Percentiles rank a stretch among this genome's conserved stretches.
Evolutionary conservation across 2,888 invertebrate genomes (phyloP).

Genomic region (Tetragonula carbonaria): DNA sequence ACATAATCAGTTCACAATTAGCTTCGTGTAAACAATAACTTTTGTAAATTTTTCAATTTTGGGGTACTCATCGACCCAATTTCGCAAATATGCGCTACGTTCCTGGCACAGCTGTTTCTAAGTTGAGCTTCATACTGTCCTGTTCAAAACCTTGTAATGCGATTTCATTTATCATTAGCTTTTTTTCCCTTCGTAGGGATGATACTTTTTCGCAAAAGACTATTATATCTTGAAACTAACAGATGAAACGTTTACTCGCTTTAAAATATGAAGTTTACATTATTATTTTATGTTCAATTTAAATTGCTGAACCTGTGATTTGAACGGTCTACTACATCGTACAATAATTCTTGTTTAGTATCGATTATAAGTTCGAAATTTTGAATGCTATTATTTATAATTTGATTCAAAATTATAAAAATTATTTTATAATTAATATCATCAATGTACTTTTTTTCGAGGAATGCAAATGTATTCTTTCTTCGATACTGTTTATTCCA

Average conservation of each 20-base stretch:
- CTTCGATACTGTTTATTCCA: not conserved
- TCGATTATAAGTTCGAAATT: constrained; percentile 33
- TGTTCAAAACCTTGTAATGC: constrained; percentile 64
- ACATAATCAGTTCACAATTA: not conserved
- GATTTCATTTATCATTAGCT: constrained; percentile 67
- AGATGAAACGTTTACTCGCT: not conserved
- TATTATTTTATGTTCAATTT: not conserved
- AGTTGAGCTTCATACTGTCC: constrained; percentile 80
- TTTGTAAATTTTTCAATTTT: constrained; percentile 4
- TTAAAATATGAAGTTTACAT: not conserved
- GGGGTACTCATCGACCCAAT: not conserved
- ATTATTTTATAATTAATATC: no score
- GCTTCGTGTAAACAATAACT: not conserved
- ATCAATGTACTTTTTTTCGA: not conserved
- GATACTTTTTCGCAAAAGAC: constrained; percentile 73
- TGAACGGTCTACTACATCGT: not conserved
- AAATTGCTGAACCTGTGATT: constrained; percentile 1
- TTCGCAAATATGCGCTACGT: constrained; percentile 66
- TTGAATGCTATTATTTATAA: not conserved
- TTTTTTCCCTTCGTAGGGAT: constrained; percentile 52
- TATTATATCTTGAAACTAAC: constrained; percentile 24
- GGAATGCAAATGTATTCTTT: not conserved
- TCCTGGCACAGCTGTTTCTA: constrained; percentile 83
- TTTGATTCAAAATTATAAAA: not conserved
- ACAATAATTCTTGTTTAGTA: constrained; percentile 11